Conservation (phyloP, 2,888 invertebrate species). For the Philereme vetulata region DNA sequence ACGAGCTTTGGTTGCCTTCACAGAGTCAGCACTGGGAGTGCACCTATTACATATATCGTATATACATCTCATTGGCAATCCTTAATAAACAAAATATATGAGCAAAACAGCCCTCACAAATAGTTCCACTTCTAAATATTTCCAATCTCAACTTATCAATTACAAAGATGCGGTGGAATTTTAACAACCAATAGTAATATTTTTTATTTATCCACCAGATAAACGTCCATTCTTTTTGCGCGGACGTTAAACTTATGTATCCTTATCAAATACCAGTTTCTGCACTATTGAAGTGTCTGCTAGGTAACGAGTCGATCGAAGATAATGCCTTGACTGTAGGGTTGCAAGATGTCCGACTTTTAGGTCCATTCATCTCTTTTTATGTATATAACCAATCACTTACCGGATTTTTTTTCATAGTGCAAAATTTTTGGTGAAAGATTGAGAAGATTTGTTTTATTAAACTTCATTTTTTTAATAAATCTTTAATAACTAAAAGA, state of each 20-base stretch:
- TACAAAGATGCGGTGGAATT: conserved; percentile 26
- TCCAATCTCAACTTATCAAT: conserved; percentile 21
- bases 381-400: too few relatives aligned
- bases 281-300: conserved; percentile 66
- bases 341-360: conserved; percentile 8
- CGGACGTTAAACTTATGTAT: conserved; percentile 38
- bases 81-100: too few relatives aligned
- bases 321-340: conserved; percentile 50
- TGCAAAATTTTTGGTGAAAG: too few relatives aligned
- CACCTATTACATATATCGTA: too few relatives aligned
- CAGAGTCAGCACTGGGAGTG: too few relatives aligned
- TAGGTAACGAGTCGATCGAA: conserved; percentile 63
- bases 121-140: conserved; percentile 5
- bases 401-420: too few relatives aligned
- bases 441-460: too few relatives aligned
- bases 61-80: too few relatives aligned
- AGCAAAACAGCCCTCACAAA: too few relatives aligned
- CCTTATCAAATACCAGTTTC: conserved; percentile 41
- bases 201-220: conserved; percentile 26
- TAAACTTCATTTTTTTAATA: too few relatives aligned
- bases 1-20: too few relatives aligned
- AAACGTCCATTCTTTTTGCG: conserved; percentile 31
- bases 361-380: background rate
- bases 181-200: conserved; percentile 22
- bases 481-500: too few relatives aligned